Evolutionary conservation across 2,797 vertebrate species (phyloP).

Genomic region (Brotula barbata): DNA sequence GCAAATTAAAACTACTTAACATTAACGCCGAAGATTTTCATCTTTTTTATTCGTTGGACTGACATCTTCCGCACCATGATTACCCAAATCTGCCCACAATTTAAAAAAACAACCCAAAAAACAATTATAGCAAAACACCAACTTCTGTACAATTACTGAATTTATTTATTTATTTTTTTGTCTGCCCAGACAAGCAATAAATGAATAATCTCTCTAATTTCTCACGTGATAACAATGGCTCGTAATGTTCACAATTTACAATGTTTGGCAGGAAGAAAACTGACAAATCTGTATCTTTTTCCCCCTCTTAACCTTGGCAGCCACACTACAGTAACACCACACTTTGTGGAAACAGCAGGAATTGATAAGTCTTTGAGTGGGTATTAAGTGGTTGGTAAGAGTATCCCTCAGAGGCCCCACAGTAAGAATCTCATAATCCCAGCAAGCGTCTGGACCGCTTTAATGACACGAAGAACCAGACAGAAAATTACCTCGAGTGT

Average conservation of each 20-base stretch:
- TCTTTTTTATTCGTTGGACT: not conserved
- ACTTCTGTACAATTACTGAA: not conserved
- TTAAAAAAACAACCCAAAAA: not conserved
- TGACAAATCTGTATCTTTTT: conserved; percentile 22
- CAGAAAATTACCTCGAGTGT: conserved; percentile 75
- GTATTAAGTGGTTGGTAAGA: conserved; percentile 68
- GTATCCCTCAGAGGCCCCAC: conserved; percentile 61
- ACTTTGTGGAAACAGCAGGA: conserved; percentile 70
- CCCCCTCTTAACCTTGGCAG: conserved; percentile 11
- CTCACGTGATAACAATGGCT: conserved; percentile 24
- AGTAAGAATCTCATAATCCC: conserved; percentile 72
- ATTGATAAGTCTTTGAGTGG: conserved; percentile 66
- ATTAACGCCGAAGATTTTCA: not conserved
- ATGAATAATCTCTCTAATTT: conserved; percentile 9
- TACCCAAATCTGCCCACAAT: not conserved
- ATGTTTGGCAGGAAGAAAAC: conserved; percentile 6
- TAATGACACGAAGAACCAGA: conserved; percentile 75
- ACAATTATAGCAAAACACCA: not conserved
- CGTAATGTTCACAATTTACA: conserved; percentile 37
- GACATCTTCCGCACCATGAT: not conserved
- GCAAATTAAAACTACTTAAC: not conserved
- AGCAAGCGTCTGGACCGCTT: conserved; percentile 73
- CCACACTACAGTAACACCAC: conserved; percentile 32
- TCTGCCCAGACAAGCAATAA: not conserved
- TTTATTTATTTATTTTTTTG: not conserved